phyloP scores from a whole-genome alignment of 2,113 vertebrate species.

The Caloenas nicobarica region DNA sequence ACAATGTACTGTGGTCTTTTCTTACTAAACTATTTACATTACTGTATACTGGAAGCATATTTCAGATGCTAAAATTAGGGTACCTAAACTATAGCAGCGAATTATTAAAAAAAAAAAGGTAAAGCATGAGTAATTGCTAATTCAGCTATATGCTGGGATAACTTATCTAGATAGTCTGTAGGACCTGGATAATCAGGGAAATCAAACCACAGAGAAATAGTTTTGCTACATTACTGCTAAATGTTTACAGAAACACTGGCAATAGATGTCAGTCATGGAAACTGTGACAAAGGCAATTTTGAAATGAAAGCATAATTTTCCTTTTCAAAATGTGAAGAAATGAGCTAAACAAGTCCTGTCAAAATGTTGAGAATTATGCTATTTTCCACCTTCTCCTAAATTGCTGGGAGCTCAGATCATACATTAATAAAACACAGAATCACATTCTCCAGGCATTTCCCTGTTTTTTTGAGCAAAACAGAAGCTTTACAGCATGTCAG shows the following conservation, averaged over 20 bases:
- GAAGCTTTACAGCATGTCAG: background rate
- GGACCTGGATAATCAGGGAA: background rate
- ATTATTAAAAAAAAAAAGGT: background rate
- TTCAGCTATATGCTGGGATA: background rate
- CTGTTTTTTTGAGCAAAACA: background rate
- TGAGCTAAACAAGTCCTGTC: background rate
- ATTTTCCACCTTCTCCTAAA: background rate
- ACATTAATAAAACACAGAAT: slow-evolving; percentile 11
- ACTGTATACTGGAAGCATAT: background rate
- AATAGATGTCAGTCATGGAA: background rate
- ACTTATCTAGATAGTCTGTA: background rate
- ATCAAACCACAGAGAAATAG: background rate
- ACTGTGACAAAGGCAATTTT: background rate
- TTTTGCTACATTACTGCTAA: background rate
- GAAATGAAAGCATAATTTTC: slow-evolving; percentile 26
- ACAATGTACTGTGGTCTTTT: background rate
- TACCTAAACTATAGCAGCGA: background rate
- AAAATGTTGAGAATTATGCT: slow-evolving; percentile 22
- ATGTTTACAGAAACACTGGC: background rate
- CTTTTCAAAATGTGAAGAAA: slow-evolving; percentile 22
- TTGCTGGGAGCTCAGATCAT: background rate
- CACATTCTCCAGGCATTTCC: background rate
- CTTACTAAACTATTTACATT: background rate
- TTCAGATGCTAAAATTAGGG: background rate
- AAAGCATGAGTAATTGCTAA: background rate